Percentiles rank a stretch among this genome's conserved stretches.
Evolutionary conservation across 92 coral and sea anemone genomes (phyloP).

Genomic region (Zoanthus gigantus): DNA sequence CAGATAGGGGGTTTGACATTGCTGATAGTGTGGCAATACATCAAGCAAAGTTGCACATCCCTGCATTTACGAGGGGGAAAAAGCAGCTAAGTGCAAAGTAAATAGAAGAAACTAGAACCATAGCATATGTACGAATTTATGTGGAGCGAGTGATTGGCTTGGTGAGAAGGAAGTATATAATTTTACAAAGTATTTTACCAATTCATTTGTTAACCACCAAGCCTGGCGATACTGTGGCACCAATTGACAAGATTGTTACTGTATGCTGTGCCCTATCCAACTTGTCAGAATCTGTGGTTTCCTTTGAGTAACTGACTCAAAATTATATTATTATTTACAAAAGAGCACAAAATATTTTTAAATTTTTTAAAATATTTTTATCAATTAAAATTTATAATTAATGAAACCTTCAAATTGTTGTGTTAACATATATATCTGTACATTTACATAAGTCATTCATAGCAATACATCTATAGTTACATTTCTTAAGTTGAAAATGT

Average conservation of each 20-base stretch:
- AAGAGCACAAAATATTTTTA: not conserved
- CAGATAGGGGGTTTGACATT: slow-evolving; percentile 69
- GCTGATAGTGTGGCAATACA: slow-evolving; percentile 66
- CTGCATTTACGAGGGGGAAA: slow-evolving; percentile 67
- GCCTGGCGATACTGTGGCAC: slow-evolving; percentile 32
- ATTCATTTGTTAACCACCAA: slow-evolving; percentile 32
- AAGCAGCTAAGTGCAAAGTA: slow-evolving; percentile 53
- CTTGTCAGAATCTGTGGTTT: slow-evolving; percentile 65
- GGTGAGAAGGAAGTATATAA: slow-evolving; percentile 59
- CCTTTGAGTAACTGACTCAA: slow-evolving; percentile 51
- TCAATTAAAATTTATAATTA: not conserved
- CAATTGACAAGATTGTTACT: slow-evolving; percentile 65
- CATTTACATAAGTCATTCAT: slow-evolving; percentile 3
- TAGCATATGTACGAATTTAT: slow-evolving; percentile 65
- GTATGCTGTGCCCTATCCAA: slow-evolving; percentile 69
- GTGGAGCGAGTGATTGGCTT: slow-evolving; percentile 69
- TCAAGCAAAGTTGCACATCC: slow-evolving; percentile 64
- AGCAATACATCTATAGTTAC: not conserved
- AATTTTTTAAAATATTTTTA: not conserved
- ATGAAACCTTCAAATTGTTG: slow-evolving; percentile 1
- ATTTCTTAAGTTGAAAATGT: not conserved
- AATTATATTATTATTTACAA: not conserved
- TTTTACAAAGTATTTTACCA: slow-evolving; percentile 61
- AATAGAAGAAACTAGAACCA: slow-evolving; percentile 56
- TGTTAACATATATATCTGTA: not conserved